Evolutionary conservation across 2,113 vertebrate genomes (phyloP).

Genomic region (Polyodon spathula): DNA sequence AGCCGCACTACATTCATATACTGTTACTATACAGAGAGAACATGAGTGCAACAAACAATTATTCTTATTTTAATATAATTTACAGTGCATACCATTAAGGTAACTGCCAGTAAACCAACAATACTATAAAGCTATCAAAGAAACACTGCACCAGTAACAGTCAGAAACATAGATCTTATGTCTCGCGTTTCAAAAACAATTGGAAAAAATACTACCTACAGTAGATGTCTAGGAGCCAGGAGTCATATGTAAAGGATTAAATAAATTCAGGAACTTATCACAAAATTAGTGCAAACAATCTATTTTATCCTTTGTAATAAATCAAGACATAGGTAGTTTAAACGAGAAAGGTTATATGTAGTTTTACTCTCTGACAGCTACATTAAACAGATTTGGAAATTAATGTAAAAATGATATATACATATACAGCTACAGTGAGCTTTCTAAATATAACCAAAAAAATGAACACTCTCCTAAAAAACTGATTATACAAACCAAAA

Average conservation of each 20-base stretch:
- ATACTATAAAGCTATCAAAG: too few relatives aligned
- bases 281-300: neutral
- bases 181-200: too few relatives aligned
- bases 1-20: too few relatives aligned
- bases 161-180: too few relatives aligned
- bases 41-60: too few relatives aligned
- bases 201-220: neutral
- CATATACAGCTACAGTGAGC: constrained; percentile 50
- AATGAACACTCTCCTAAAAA: constrained; percentile 58
- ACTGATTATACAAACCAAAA: constrained; percentile 57
- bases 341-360: constrained; percentile 29
- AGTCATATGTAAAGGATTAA: neutral
- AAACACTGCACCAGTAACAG: too few relatives aligned
- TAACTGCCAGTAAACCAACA: too few relatives aligned
- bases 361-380: constrained; percentile 48
- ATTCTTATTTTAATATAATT: too few relatives aligned
- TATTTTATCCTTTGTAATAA: constrained; percentile 26
- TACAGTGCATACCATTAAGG: too few relatives aligned
- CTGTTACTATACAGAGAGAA: too few relatives aligned
- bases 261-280: neutral
- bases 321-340: constrained; percentile 38
- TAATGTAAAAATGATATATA: constrained; percentile 52
- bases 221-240: neutral
- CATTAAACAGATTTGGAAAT: constrained; percentile 45
- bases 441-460: constrained; percentile 65